These are phyloP conservation scores for Myotis davidii DNA, from an alignment of 2,113 vertebrate genomes.

Conservation along the genomic window DNA sequence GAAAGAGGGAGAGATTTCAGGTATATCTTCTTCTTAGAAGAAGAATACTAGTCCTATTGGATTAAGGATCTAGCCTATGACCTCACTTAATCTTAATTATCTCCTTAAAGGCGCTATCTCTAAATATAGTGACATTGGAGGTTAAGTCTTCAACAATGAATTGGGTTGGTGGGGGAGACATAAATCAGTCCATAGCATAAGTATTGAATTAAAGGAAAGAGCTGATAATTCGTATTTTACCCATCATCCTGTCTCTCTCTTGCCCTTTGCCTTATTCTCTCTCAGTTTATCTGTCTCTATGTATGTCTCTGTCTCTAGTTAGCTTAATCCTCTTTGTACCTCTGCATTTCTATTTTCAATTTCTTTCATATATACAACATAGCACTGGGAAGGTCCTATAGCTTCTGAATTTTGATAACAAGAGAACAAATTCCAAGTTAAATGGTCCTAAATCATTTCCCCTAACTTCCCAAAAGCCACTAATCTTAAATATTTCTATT, in stretches of 20 bases:
- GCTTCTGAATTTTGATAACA: background rate
- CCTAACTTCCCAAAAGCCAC: background rate
- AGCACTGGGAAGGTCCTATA: background rate
- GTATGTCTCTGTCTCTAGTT: background rate
- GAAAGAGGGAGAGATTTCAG: background rate
- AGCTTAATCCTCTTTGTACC: background rate
- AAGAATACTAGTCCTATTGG: background rate
- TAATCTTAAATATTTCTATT: background rate
- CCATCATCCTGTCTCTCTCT: background rate
- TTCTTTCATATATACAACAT: background rate
- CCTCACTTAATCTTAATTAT: background rate
- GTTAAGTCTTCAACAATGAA: background rate
- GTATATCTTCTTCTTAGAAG: background rate
- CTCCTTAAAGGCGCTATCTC: background rate
- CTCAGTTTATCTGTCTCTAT: background rate
- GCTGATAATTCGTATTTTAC: background rate
- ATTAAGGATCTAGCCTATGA: background rate
- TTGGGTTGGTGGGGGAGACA: background rate
- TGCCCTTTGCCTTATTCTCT: background rate
- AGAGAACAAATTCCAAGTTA: background rate
- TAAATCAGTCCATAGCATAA: background rate
- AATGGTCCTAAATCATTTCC: background rate
- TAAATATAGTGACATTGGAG: background rate
- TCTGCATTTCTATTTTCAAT: background rate
- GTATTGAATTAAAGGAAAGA: background rate